phyloP scores from a whole-genome alignment of 2,797 vertebrate genomes.

The Miichthys miiuy region DNA sequence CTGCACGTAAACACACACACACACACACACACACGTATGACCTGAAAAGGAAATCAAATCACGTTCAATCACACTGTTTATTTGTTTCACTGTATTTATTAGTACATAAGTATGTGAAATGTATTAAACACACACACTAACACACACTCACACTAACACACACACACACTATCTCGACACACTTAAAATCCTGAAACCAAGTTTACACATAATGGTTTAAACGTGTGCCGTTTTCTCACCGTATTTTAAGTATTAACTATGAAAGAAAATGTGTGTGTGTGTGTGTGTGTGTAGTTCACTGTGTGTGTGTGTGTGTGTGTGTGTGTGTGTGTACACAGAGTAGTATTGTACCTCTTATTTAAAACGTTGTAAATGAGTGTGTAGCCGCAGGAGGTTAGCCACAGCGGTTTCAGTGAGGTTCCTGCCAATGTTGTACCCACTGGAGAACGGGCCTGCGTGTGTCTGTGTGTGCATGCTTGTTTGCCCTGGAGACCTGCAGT shows the following conservation, averaged over 20 bases:
- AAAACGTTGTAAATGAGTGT: constrained; percentile 47
- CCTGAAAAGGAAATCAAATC: background rate
- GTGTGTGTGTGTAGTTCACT: constrained; percentile 18
- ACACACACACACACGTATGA: background rate
- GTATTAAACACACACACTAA: background rate
- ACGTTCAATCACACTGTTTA: background rate
- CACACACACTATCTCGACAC: background rate
- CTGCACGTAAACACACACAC: constrained; percentile 6
- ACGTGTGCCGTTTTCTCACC: constrained; percentile 10
- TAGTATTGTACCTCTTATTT: constrained; percentile 27
- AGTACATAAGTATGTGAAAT: background rate
- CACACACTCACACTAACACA: background rate
- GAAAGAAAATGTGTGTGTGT: constrained; percentile 11
- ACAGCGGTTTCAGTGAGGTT: constrained; percentile 47
- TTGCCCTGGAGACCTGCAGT: constrained; percentile 17
- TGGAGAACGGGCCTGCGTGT: constrained; percentile 13
- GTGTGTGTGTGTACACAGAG: constrained; percentile 22
- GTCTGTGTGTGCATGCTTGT: background rate
- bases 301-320: constrained; percentile 35
- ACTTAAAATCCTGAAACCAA: constrained; percentile 20
- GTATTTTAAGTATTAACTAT: constrained; percentile 15
- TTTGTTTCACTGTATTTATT: background rate
- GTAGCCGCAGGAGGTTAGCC: constrained; percentile 62
- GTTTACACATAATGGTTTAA: constrained; percentile 11
- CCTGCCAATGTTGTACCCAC: constrained; percentile 36